Base-by-base conservation (phyloP, 2,888 invertebrate genomes). In the Petrophora chlorosata region DNA sequence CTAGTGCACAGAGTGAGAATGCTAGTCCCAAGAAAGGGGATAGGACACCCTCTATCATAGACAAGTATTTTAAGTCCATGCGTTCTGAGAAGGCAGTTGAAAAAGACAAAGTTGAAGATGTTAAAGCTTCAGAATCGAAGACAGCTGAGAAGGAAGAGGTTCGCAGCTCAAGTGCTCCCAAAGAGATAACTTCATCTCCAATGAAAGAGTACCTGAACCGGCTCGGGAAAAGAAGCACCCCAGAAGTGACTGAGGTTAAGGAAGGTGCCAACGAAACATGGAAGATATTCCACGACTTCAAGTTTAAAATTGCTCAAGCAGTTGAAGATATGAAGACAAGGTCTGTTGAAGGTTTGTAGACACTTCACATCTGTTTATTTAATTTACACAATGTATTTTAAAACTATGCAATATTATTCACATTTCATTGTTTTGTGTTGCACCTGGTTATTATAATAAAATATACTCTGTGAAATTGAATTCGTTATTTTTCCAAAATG, bases 241-340 rank as follows among this genome's bases (percentile, higher is more conserved):
- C 92, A 9, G 94, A 94, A 62, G 88, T 91, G 1, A 63, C 79
- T 28, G 90, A 90, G 32, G 70, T 73, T 0, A 90, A 86, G 51
- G 88, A 88, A 55, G 66, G 71, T 5, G 64, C 59, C 16, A 92
- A 92, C 53, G 94, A 94, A 78, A 92, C 94, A 3, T 95, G 95
- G 95, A 93, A 93, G 66, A 91, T 94, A 69, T 92, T 95, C 56
- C 92, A 93, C 53, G 94, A 94, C 59, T 92, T 95, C 45, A 94
- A 91, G 76, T 94, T 93, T 35, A 94, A 95, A 82, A 93, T 95
- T 53, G 93, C 94, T 25, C 95, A 95, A 73, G 95, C 94, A 23
- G 94, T 95, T 34, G 95, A 95, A 72, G 95, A 95, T 53, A 95
- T 94, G 83, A 89, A 95, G 46, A 94, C 93, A 5, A 93, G 93